Base-by-base conservation (phyloP, 1,140 invertebrate species). In the Tetramorium alpestre region DNA sequence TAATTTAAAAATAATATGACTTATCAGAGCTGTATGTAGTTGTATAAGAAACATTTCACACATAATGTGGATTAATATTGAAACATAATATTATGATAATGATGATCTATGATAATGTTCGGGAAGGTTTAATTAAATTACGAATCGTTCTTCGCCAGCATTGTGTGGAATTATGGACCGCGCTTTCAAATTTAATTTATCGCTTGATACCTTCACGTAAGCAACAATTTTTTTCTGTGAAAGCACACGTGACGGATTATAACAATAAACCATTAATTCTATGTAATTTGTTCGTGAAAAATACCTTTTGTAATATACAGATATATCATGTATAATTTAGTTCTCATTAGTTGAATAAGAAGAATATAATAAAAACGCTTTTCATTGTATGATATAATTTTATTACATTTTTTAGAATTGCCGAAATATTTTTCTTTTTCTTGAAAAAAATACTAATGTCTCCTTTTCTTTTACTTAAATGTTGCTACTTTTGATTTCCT, bases 161-260 rank as follows among this genome's bases (percentile, higher is more conserved):
- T 56, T 41, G 7, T 11, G 41, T 18, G 41, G 10, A 58, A 72
- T 84, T 73, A 38, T 8, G 28, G 28, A 16, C 13, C 28, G n/a
- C 49, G 54, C 41, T 73, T 84, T 73, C 28, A 28, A 33, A 84
- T 84, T 84, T 84, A 73, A 84, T 75, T 82, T 84, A 84, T 41
- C 67, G 41, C 67, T 47, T 47, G 38, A 41, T 65, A 25, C n/a
- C 8, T 58, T 58, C 25, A 13, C 47, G 4, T 13, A 41, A 41
- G 67, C 8, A 73, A 72, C 60, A 33, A 13, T 73, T 44, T 82
- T 56, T 73, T 82, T 13, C 16, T 22, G 54, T 28, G 18, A 38
- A 25, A 51, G n/a, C n/a, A 41, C 11, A 28, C n/a, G 22, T 22
- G 2, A 22, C 5, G n/a, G 65, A 70, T 80, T 69, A 80, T 70